phyloP scores from a whole-genome alignment of 2,113 vertebrate species.

The Euleptes europaea region DNA sequence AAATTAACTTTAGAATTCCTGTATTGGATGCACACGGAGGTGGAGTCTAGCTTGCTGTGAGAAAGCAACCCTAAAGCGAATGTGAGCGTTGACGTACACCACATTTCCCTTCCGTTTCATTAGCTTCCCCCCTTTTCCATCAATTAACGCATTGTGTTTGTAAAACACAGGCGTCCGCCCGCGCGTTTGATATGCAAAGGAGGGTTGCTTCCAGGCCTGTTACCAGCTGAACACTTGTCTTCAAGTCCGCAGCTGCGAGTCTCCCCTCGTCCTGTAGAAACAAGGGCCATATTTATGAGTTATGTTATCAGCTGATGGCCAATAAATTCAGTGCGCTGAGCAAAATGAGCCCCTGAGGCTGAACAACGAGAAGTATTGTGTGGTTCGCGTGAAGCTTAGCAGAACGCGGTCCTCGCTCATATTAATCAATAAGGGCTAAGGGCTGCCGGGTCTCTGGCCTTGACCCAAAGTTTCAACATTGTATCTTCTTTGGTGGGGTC shows the following conservation, averaged over 20 bases:
- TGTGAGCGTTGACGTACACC: conserved; percentile 41
- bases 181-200: conserved; percentile 34
- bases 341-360: not conserved
- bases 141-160: conserved; percentile 52
- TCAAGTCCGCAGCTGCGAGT: conserved; percentile 10
- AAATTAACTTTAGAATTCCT: conserved; percentile 59
- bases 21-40: conserved; percentile 63
- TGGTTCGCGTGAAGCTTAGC: not conserved
- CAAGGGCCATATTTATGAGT: conserved; percentile 22
- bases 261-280: not conserved
- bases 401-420: not conserved
- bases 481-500: not conserved
- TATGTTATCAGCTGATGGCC: conserved; percentile 4
- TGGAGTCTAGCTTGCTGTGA: conserved; percentile 52
- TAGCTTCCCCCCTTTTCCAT: conserved; percentile 52
- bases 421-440: not conserved
- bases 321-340: not conserved
- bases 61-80: conserved; percentile 47
- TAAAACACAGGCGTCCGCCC: conserved; percentile 59
- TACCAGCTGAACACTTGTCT: conserved; percentile 27
- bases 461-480: not conserved
- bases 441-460: not conserved
- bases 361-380: not conserved
- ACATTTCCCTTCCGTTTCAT: conserved; percentile 66
- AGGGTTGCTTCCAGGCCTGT: conserved; percentile 14